Percentiles rank a stretch among this genome's conserved stretches.
These are phyloP conservation scores for Baccha elongata DNA, from an alignment of 2,888 invertebrate genomes.

Conservation along the genomic window DNA sequence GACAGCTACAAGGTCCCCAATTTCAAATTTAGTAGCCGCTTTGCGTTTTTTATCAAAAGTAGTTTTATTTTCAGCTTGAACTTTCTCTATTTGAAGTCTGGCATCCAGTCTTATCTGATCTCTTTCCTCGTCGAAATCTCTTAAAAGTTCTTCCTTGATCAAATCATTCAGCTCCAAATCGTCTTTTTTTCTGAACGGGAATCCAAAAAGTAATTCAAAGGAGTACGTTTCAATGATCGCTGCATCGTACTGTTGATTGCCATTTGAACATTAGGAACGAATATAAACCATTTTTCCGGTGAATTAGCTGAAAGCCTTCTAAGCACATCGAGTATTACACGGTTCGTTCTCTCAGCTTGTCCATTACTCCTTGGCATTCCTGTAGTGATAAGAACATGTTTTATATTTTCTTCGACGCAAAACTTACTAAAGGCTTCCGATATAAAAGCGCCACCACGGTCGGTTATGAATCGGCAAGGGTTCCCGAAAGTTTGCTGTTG, in stretches of 20 bases:
- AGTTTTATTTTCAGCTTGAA: constrained; percentile 8
- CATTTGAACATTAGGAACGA: background rate
- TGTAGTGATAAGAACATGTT: constrained; percentile 7
- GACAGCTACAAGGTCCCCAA: background rate
- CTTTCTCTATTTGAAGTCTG: constrained; percentile 1
- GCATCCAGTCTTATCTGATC: constrained; percentile 6
- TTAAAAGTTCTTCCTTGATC: background rate
- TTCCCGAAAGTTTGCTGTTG: constrained; percentile 78
- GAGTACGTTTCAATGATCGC: constrained; percentile 1
- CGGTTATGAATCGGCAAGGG: constrained; percentile 74
- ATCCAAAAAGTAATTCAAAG: constrained; percentile 22
- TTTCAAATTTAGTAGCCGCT: background rate
- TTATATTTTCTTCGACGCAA: constrained; percentile 23
- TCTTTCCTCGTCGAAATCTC: background rate
- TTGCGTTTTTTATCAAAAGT: constrained; percentile 9
- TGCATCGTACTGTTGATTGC: background rate
- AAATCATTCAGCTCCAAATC: constrained; percentile 3
- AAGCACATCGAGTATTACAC: background rate
- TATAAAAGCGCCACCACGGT: constrained; percentile 78
- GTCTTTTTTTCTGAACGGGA: constrained; percentile 17
- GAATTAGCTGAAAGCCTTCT: background rate
- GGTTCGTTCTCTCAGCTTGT: background rate
- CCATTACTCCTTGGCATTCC: constrained; percentile 5
- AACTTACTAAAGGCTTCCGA: constrained; percentile 71
- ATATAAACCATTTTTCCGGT: constrained; percentile 22